Percentiles rank a stretch among this genome's conserved stretches.
These are phyloP conservation scores for Phylloscopus trochilus DNA, from an alignment of 2,113 vertebrate species.

Conservation along the genomic window DNA sequence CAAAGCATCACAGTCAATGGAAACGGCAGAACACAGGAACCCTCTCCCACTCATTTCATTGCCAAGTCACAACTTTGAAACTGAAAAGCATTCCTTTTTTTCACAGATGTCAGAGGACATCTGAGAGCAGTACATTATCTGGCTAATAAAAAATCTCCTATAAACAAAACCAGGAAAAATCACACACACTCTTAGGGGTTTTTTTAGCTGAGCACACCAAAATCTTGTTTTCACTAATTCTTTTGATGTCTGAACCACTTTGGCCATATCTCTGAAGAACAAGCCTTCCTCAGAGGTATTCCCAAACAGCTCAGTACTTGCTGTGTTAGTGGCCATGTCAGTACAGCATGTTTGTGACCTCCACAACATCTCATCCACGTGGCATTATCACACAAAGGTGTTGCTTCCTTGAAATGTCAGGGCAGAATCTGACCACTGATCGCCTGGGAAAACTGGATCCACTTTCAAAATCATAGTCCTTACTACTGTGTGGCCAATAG, in stretches of 20 bases:
- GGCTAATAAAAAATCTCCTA: neutral
- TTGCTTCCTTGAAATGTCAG: neutral
- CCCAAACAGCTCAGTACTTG: neutral
- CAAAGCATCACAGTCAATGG: rapidly evolving
- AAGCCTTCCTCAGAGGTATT: neutral
- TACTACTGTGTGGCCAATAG: neutral
- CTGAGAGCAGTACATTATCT: neutral
- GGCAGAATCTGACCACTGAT: neutral
- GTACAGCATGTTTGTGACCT: neutral
- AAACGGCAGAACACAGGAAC: neutral
- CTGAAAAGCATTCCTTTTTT: neutral
- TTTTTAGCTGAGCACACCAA: neutral
- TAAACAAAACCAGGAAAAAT: neutral
- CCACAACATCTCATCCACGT: neutral
- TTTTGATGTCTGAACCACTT: neutral
- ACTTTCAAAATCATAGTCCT: neutral
- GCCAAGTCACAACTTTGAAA: neutral
- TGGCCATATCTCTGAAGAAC: neutral
- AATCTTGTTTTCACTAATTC: neutral
- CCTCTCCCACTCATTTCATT: neutral
- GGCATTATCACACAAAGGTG: neutral
- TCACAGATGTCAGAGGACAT: neutral
- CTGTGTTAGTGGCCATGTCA: neutral
- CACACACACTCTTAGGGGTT: neutral
- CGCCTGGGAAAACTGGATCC: neutral